A percentile compares a stretch with the other conserved stretches of the same genome.
Evolutionary conservation across 1,140 invertebrate species (phyloP).

Genomic region (Drosophila hydei): DNA sequence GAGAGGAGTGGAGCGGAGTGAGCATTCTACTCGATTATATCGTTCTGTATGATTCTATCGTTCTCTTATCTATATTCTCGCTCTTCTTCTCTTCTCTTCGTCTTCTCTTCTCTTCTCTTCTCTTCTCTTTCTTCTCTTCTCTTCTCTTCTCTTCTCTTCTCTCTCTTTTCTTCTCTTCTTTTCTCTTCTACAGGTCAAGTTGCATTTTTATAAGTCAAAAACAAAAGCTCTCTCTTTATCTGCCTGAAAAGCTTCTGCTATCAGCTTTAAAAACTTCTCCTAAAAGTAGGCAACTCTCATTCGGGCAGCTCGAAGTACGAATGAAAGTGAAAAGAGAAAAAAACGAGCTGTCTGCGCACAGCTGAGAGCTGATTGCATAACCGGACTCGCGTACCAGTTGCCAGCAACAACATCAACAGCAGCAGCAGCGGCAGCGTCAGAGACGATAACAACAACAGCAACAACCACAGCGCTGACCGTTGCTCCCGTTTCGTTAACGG

Average conservation of each 20-base stretch:
- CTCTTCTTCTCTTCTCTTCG: too few relatives aligned
- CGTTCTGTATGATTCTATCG: too few relatives aligned
- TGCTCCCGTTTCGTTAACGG: constrained; percentile 55
- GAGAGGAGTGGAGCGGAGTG: too few relatives aligned
- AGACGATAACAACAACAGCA: constrained; percentile 3
- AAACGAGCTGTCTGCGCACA: constrained; percentile 26
- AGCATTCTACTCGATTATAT: too few relatives aligned
- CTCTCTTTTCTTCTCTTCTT: too few relatives aligned
- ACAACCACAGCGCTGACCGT: constrained; percentile 33
- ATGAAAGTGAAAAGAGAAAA: constrained; percentile 78
- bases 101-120: too few relatives aligned
- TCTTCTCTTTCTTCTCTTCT: too few relatives aligned
- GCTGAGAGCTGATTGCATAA: constrained; percentile 57
- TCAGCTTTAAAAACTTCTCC: constrained; percentile 5
- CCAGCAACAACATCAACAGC: neutral
- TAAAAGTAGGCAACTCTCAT: constrained; percentile 50
- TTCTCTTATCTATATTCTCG: too few relatives aligned
- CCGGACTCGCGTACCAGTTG: constrained; percentile 25
- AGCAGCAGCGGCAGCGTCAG: neutral
- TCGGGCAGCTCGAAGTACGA: constrained; percentile 17
- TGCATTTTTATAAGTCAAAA: too few relatives aligned
- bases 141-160: too few relatives aligned
- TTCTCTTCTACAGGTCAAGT: too few relatives aligned
- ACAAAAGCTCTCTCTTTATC: constrained; percentile 25
- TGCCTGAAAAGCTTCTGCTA: neutral